Evolutionary conservation across 2,888 invertebrate genomes (phyloP).

Genomic region (Busseola fusca): DNA sequence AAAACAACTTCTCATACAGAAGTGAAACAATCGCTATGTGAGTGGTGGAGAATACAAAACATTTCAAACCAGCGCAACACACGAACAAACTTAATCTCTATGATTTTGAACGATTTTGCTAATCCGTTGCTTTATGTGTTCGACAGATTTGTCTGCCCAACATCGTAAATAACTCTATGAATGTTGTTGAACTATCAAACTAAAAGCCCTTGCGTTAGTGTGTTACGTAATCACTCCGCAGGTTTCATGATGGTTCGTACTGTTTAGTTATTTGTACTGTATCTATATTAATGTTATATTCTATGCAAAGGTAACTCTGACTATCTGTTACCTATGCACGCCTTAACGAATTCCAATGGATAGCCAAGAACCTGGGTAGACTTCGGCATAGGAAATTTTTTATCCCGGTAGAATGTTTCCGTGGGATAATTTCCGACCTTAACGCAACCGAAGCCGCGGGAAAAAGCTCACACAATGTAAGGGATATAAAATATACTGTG

Average conservation of each 20-base stretch:
- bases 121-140: not conserved
- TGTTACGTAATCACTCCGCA: not conserved
- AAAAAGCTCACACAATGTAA: not conserved
- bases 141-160: not conserved
- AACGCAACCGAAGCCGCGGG: not conserved
- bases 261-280: not conserved
- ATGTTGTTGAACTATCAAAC: not conserved
- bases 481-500: slow-evolving; percentile 46
- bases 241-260: not conserved
- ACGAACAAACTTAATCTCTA: not conserved
- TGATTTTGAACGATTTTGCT: not conserved
- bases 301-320: not conserved
- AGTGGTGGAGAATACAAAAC: not conserved
- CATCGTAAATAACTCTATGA: not conserved
- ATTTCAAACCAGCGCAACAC: not conserved
- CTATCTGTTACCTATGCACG: not conserved
- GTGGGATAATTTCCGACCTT: not conserved
- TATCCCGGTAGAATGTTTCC: not conserved
- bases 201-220: too few relatives aligned
- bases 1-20: not conserved
- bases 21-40: not conserved
- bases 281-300: not conserved
- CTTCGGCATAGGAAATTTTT: not conserved
- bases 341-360: not conserved
- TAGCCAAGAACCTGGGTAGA: not conserved